Conservation (phyloP, 2,113 vertebrate genomes). For the Todiramphus chloris region DNA sequence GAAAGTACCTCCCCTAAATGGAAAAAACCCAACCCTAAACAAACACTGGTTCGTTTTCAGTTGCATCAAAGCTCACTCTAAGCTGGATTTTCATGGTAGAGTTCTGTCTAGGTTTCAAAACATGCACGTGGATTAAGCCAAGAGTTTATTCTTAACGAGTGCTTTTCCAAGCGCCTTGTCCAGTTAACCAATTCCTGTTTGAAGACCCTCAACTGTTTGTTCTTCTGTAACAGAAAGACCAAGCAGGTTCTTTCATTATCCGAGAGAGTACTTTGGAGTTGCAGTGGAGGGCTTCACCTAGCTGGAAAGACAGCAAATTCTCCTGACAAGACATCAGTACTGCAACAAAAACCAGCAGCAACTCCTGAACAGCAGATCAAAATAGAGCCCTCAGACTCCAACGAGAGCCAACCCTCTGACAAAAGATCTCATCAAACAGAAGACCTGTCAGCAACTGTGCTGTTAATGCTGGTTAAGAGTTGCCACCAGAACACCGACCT, state of each 20-base stretch:
- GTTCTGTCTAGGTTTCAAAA: not conserved
- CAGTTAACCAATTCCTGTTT: not conserved
- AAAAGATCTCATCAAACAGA: not conserved
- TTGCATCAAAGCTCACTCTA: not conserved
- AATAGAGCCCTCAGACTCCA: not conserved
- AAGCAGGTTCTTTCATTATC: not conserved
- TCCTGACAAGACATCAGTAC: not conserved
- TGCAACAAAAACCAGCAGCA: not conserved
- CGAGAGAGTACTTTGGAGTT: not conserved
- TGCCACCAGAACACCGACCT: not conserved
- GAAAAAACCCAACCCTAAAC: not conserved
- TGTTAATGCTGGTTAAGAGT: not conserved
- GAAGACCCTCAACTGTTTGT: not conserved
- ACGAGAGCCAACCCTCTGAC: not conserved
- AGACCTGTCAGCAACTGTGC: not conserved
- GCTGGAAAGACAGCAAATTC: not conserved
- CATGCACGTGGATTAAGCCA: not conserved
- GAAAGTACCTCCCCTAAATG: not conserved
- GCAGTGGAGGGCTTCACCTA: not conserved
- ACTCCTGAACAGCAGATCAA: not conserved
- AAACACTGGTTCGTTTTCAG: not conserved
- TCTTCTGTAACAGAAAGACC: not conserved
- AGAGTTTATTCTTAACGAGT: not conserved
- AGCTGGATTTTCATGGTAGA: not conserved
- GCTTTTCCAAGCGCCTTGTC: not conserved